Evolutionary conservation across 2,888 invertebrate genomes (phyloP), one percentile per base, ranked within the genome.

Genomic region (Schizaphis graminum): DNA sequence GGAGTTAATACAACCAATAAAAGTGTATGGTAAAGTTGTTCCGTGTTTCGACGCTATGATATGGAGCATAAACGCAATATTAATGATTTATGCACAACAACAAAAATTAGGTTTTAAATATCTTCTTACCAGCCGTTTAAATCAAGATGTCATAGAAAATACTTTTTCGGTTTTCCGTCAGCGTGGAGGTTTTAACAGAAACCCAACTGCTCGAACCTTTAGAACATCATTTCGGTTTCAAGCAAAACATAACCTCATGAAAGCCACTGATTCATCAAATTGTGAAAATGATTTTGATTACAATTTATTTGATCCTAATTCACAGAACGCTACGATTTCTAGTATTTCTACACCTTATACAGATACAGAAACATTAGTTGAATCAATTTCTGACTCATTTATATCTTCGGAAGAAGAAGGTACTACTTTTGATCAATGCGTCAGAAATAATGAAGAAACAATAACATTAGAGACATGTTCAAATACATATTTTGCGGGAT

Each of bases 191-290:
- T n/a, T 84, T 13, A 24, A 47, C 28, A 89, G 53, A 89, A 89
- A 89, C 26, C 56, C 89, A 3, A 89, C 89, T 7, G 89, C 89
- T 89, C 53, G 89, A 41, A 56, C 89, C n/a, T 77, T 67, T 49
- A n/a, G 77, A 77, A 91, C 49, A 21, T 91, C 67, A 47, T 91
- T 91, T 67, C n/a, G 61, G n/a, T 49, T 91, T 49, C 91, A 91
- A 77, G 77, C 77, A n/a, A 91, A n/a, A 77, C 91, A 77, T 24
- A 91, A 91, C 4, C 44, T 91, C 8, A 67, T 77, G 91, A 91
- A 77, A 53, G 47, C 91, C 16, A 77, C 49, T 21, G 49, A 91
- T 24, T 67, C 47, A 77, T 91, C 91, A 49, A 91, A 67, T 91
- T 77, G 67, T 35, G 91, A 91, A 77, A 77, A 41, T 89, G 57